Base-by-base conservation (phyloP, 2,113 vertebrate genomes). In the Hylia prasina region DNA sequence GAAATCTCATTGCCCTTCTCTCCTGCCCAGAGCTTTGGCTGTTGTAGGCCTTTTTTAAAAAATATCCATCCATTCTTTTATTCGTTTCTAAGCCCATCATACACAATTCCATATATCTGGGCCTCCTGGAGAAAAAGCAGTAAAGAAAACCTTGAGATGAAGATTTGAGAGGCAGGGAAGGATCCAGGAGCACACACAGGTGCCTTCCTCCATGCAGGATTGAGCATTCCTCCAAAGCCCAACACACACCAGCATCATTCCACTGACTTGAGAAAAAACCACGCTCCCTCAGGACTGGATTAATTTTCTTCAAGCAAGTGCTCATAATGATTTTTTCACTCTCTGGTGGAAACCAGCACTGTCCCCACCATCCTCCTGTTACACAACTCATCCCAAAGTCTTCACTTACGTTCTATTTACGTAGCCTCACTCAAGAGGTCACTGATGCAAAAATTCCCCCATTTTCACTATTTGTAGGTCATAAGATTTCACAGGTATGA, bases 401-500 rank as follows among this genome's bases (percentile, higher is more conserved):
- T 45, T 45, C 54, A 8, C 7, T 61, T 45, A 28, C 0, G 1
- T 61, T 61, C 39, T 78, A 69, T 87, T 87, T 70, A 69, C 4
- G 10, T 45, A 61, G 64, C 84, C 73, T 70, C 54, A 14, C 84
- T 53, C 47, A 9, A 11, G 54, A 78, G 84, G 73, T 78, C 73
- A 39, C 19, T 39, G 64, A 78, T 2, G 19, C 39, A 69, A 78
- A 87, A 68, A 61, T 78, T 15, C 4, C n/a, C 37, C 39, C 54
- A 3, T 78, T 78, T 70, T 78, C 73, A 39, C 39, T 87, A 30
- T 87, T 87, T 87, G 84, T 61, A 87, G n/a, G 73, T 69, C 54
- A 70, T 61, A 28, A 78, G 64, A 70, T 24, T 87, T 97, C 96
- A 96, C 95, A 95, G 90, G 95, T 96, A 95, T 19, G 68, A 63